These are phyloP conservation scores for Spongia lamella DNA, from an alignment of 37 sponge, comb jelly and placozoan genomes.

Conservation along the genomic window DNA sequence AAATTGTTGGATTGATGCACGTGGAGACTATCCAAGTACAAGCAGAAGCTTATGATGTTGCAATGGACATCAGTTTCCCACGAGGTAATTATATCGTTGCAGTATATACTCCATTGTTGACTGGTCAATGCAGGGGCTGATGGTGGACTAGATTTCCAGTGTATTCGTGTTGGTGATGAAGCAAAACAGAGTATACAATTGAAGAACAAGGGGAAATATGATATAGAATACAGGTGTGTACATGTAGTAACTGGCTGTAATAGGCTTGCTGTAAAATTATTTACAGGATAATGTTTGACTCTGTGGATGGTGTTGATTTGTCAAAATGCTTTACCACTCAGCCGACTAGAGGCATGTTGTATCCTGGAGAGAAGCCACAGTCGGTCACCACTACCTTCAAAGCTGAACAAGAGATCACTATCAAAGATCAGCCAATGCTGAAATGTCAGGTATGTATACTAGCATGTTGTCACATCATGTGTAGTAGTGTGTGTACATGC, in stretches of 20 bases:
- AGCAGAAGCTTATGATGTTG: slow-evolving; percentile 97
- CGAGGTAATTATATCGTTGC: slow-evolving; percentile 50
- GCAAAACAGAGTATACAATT: slow-evolving; percentile 73
- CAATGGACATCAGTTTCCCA: slow-evolving; percentile 93
- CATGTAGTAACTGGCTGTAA: neutral
- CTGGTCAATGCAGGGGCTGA: slow-evolving; percentile 59
- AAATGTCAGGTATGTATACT: slow-evolving; percentile 74
- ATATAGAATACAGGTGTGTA: slow-evolving; percentile 86
- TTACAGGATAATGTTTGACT: slow-evolving; percentile 14
- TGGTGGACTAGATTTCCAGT: slow-evolving; percentile 92
- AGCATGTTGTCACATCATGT: no score
- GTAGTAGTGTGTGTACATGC: no score
- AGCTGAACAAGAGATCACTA: slow-evolving; percentile 66
- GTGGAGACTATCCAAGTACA: slow-evolving; percentile 74
- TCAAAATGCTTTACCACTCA: slow-evolving; percentile 69
- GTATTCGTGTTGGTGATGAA: slow-evolving; percentile 81
- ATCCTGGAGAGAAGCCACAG: slow-evolving; percentile 85
- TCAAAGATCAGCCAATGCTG: slow-evolving; percentile 84
- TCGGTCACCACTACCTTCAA: slow-evolving; percentile 75
- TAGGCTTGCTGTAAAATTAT: no score
- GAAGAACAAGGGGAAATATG: slow-evolving; percentile 95
- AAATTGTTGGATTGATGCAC: slow-evolving; percentile 91
- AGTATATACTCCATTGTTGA: neutral
- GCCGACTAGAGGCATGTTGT: slow-evolving; percentile 76
- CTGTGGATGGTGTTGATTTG: slow-evolving; percentile 26